These are phyloP conservation scores for Tipula confusa DNA, from an alignment of 2,888 invertebrate genomes.

Conservation along the genomic window DNA sequence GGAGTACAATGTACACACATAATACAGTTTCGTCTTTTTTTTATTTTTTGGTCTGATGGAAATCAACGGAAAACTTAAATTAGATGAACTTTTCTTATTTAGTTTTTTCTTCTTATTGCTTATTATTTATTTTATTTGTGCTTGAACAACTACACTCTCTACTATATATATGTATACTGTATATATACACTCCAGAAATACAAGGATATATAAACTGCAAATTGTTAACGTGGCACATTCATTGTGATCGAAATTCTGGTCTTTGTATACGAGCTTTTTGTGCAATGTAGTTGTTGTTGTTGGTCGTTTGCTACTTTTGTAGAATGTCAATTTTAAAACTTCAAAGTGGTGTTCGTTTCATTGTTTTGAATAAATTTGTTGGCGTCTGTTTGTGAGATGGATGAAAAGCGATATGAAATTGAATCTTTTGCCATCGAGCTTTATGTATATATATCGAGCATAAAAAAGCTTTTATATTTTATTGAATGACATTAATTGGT, in stretches of 20 bases:
- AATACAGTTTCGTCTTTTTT: background rate
- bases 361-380: background rate
- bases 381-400: background rate
- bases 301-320: too few relatives aligned
- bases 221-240: background rate
- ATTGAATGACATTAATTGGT: background rate
- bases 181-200: background rate
- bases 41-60: conserved; percentile 1
- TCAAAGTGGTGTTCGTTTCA: background rate
- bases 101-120: background rate
- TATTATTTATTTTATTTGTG: background rate
- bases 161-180: background rate
- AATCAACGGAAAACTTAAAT: conserved; percentile 20
- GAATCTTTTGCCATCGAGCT: too few relatives aligned
- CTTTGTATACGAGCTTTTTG: background rate
- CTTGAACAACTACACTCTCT: background rate
- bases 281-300: background rate
- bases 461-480: background rate
- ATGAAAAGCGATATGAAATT: background rate
- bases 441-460: background rate
- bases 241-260: background rate
- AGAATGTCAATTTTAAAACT: background rate
- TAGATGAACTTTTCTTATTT: conserved; percentile 20
- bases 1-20: background rate
- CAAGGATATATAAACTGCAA: background rate